Conservation (phyloP, 2,888 invertebrate species). For the Thera britannica region DNA sequence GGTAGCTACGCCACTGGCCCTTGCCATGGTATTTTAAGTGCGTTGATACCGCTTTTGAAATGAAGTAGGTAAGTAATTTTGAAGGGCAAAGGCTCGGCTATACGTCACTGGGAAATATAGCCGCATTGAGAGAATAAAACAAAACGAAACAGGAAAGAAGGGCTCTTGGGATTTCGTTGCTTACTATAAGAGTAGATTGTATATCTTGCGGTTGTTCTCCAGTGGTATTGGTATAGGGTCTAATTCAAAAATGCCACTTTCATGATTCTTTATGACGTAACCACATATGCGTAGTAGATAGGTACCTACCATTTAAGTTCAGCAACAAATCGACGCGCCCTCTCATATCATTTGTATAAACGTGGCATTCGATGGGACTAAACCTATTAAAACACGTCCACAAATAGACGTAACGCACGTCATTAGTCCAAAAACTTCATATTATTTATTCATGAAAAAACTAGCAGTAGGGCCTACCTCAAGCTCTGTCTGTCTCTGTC, state of each 20-base stretch:
- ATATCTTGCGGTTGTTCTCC: background rate
- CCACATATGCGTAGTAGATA: too few relatives aligned
- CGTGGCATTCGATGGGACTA: too few relatives aligned
- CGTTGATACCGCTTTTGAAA: background rate
- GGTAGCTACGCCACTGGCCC: too few relatives aligned
- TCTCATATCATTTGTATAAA: background rate
- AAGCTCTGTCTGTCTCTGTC: too few relatives aligned
- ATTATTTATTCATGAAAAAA: constrained; percentile 15
- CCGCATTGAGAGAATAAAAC: background rate
- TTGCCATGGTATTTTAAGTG: too few relatives aligned
- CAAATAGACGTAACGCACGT: too few relatives aligned
- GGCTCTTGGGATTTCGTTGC: background rate
- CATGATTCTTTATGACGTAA: too few relatives aligned
- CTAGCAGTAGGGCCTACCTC: background rate
- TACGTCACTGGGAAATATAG: constrained; percentile 1
- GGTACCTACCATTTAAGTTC: background rate
- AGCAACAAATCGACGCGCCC: background rate
- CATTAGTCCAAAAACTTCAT: too few relatives aligned
- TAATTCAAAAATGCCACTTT: background rate
- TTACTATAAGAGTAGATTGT: background rate
- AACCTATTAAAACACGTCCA: too few relatives aligned
- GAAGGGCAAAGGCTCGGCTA: background rate
- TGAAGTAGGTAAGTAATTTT: background rate
- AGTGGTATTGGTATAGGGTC: background rate
- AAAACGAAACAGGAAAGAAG: constrained; percentile 4